A percentile compares a stretch with the other conserved stretches of the same genome.
Conservation (phyloP, 2,888 invertebrate genomes). For the Yponomeuta plumbellus region DNA sequence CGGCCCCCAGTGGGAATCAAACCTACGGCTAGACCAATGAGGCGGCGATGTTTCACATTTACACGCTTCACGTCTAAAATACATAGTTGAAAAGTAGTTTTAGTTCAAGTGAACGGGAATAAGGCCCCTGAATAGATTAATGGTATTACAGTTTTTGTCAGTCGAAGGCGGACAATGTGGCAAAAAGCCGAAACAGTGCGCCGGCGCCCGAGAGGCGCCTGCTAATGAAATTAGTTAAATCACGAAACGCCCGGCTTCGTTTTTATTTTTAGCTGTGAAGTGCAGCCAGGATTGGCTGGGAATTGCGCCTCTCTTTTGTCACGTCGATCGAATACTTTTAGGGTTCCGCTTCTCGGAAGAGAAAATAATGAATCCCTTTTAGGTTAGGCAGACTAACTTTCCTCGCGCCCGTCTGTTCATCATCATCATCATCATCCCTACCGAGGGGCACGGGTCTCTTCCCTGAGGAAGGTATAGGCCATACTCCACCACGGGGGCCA, state of each 20-base stretch:
- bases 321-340: too few species aligned
- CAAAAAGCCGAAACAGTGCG: conserved; percentile 33
- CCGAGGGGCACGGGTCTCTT: too few species aligned
- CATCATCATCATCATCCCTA: too few species aligned
- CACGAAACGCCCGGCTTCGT: conserved; percentile 17
- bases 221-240: conserved; percentile 23
- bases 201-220: conserved; percentile 15
- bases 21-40: too few species aligned
- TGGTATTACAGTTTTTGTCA: conserved; percentile 36
- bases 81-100: background rate
- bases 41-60: too few species aligned
- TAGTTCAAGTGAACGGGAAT: conserved; percentile 4
- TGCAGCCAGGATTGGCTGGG: background rate
- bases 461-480: too few species aligned
- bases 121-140: conserved; percentile 40
- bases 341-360: background rate
- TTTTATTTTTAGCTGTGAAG: conserved; percentile 3
- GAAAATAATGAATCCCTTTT: too few species aligned
- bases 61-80: too few species aligned
- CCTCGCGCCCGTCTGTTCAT: too few species aligned
- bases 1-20: too few species aligned
- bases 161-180: conserved; percentile 28
- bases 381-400: too few species aligned
- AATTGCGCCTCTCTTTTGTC: background rate
- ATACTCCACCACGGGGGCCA: too few species aligned